These are phyloP conservation scores for Mamestra brassicae DNA, from an alignment of 2,888 invertebrate species.

Conservation along the genomic window DNA sequence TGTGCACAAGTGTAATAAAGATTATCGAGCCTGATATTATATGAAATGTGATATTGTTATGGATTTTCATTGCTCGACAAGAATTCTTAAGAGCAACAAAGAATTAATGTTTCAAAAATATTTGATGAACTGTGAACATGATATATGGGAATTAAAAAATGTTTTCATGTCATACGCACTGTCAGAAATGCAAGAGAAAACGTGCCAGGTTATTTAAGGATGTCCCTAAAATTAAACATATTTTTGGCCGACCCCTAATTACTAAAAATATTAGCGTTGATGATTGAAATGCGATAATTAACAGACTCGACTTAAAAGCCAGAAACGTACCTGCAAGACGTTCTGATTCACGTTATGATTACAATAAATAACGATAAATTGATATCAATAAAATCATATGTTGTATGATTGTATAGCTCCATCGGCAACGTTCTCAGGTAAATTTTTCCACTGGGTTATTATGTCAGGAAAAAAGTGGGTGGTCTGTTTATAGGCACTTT, in stretches of 20 bases:
- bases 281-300: conserved; percentile 21
- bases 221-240: conserved; percentile 20
- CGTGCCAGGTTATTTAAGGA: conserved; percentile 27
- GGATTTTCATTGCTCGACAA: conserved; percentile 44
- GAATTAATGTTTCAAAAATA: conserved; percentile 52
- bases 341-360: conserved; percentile 46
- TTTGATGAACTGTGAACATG: conserved; percentile 38
- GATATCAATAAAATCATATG: conserved; percentile 16
- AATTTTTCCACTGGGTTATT: conserved; percentile 38
- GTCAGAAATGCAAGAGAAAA: conserved; percentile 14
- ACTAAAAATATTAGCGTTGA: conserved; percentile 33
- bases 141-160: conserved; percentile 22
- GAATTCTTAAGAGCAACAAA: conserved; percentile 38
- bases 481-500: conserved; percentile 33
- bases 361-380: conserved; percentile 33
- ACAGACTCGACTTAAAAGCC: not conserved
- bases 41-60: conserved; percentile 63
- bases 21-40: conserved; percentile 42
- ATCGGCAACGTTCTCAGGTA: conserved; percentile 11
- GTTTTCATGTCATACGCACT: conserved; percentile 24
- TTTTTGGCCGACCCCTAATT: conserved; percentile 36
- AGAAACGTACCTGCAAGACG: not conserved
- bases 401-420: not conserved
- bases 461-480: conserved; percentile 28
- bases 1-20: conserved; percentile 42